Base-by-base conservation (phyloP, 2,797 vertebrate genomes). In the Brachymystax lenok region DNA sequence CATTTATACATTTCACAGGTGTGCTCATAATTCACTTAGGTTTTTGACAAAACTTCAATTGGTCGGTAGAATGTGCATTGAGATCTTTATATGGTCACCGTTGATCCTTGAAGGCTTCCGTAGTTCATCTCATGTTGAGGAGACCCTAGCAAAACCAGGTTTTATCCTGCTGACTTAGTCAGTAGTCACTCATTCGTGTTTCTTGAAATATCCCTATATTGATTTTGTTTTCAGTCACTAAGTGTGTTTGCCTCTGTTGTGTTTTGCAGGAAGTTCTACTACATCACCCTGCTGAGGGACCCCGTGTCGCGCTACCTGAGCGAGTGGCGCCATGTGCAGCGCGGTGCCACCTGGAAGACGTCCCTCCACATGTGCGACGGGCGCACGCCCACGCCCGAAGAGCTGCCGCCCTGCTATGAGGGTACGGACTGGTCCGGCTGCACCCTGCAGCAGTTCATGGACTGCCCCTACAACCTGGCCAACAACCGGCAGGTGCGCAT, bases 301-400 rank as follows among this genome's bases (percentile, higher is more conserved):
- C 98, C 98, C 0, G 97, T 99, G 33, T 99, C 98, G 0, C 96
- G 98, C 77, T 99, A 99, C 94, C 96, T 99, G 85, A 99, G 98
- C 0, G 98, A 99, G 82, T 99, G 98, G 98, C 94, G 98, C 7
- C 98, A 99, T 0, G 98, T 99, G 63, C 98, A 99, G 76, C 94
- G 98, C 0, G 98, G 98, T 2, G 98, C 98, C 78, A 99, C 98
- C 0, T 99, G 98, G 98, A 99, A 99, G 90, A 98, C 97, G 0
- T 98, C 98, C 0, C 86, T 99, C 86, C 98, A 99, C 90, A 99
- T 99, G 98, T 99, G 98, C 19, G 98, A 99, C 0, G 98, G 98
- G 63, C 96, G 98, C 73, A 98, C 98, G 0, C 98, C 98, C 0
- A 99, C 98, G 0, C 97, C 96, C 0, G 96, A 98, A 80, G 98